Percentiles rank a stretch among this genome's conserved stretches.
phyloP scores from a whole-genome alignment of 2,797 vertebrate species.

The Austrolebias charrua region DNA sequence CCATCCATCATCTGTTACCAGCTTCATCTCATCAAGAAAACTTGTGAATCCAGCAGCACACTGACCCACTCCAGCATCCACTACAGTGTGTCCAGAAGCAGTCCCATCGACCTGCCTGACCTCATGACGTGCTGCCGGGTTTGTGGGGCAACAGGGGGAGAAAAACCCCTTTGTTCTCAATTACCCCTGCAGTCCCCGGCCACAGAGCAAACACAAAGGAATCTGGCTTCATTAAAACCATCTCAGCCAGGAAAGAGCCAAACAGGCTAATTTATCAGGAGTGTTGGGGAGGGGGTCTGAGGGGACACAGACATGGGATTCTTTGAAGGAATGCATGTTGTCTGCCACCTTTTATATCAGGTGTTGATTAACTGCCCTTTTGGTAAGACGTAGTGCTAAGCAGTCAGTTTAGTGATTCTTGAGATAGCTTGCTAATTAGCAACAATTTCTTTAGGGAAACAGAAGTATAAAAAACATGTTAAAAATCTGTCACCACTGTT shows the following conservation, averaged over 20 bases:
- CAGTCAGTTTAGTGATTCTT: too few relatives aligned
- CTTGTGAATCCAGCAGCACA: slow-evolving; percentile 68
- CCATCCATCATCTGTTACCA: too few relatives aligned
- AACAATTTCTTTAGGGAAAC: too few relatives aligned
- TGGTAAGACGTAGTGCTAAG: too few relatives aligned
- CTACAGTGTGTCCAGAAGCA: slow-evolving; percentile 82
- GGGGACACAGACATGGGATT: neutral
- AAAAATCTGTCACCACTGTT: too few relatives aligned
- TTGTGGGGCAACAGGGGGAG: slow-evolving; percentile 83
- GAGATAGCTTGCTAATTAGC: too few relatives aligned
- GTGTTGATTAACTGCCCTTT: too few relatives aligned
- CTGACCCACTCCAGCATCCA: slow-evolving; percentile 79
- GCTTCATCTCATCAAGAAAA: slow-evolving; percentile 55
- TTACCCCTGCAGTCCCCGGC: slow-evolving; percentile 87
- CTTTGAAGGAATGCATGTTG: too few relatives aligned
- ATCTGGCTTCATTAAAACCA: slow-evolving; percentile 95
- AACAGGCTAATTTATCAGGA: slow-evolving; percentile 89
- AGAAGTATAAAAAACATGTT: too few relatives aligned
- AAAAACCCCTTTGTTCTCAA: slow-evolving; percentile 90
- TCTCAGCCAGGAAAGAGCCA: slow-evolving; percentile 82
- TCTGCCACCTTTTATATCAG: too few relatives aligned
- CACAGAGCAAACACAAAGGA: slow-evolving; percentile 88
- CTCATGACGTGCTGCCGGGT: slow-evolving; percentile 82
- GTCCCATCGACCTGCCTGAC: slow-evolving; percentile 76
- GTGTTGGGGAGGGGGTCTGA: slow-evolving; percentile 11